phyloP scores from a whole-genome alignment of 2,888 invertebrate species.

The Lepidochitona cinerea region DNA sequence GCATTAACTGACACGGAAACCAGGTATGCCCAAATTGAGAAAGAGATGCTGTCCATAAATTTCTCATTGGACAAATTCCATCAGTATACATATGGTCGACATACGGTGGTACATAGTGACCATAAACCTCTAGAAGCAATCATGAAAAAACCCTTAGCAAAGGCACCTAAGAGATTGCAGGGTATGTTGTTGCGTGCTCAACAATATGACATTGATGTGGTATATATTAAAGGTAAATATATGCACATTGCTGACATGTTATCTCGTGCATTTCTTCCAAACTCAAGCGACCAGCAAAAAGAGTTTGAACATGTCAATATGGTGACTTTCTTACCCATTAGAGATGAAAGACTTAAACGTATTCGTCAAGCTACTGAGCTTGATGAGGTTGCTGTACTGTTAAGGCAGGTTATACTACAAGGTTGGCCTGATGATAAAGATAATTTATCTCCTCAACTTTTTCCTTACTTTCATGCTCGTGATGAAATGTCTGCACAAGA shows the following conservation, averaged over 20 bases:
- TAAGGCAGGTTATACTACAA: slow-evolving; percentile 5
- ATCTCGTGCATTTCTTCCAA: slow-evolving; percentile 28
- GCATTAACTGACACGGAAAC: slow-evolving; percentile 17
- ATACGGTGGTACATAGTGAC: slow-evolving; percentile 9
- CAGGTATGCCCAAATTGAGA: slow-evolving; percentile 20
- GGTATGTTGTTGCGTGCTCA: slow-evolving; percentile 11
- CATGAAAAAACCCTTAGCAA: not conserved
- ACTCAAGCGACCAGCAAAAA: not conserved
- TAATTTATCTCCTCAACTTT: not conserved
- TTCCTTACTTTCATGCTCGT: slow-evolving; percentile 4
- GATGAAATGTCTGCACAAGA: slow-evolving; percentile 26
- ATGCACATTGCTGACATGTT: slow-evolving; percentile 34
- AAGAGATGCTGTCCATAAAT: too few relatives aligned
- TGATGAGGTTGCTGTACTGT: slow-evolving; percentile 10
- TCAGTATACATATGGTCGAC: slow-evolving; percentile 14
- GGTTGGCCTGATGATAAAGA: slow-evolving; percentile 18
- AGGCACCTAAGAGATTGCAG: slow-evolving; percentile 11
- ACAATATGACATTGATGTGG: slow-evolving; percentile 3
- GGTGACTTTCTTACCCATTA: slow-evolving; percentile 2
- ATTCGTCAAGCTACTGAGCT: slow-evolving; percentile 1
- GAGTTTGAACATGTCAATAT: not conserved
- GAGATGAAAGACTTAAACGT: not conserved
- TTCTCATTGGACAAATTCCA: slow-evolving; percentile 15
- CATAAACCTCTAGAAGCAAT: slow-evolving; percentile 17
- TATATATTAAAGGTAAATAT: slow-evolving; percentile 11